A percentile compares a stretch with the other conserved stretches of the same genome.
Evolutionary conservation across 2,113 vertebrate genomes (phyloP).

Genomic region (Notothenia coriiceps): DNA sequence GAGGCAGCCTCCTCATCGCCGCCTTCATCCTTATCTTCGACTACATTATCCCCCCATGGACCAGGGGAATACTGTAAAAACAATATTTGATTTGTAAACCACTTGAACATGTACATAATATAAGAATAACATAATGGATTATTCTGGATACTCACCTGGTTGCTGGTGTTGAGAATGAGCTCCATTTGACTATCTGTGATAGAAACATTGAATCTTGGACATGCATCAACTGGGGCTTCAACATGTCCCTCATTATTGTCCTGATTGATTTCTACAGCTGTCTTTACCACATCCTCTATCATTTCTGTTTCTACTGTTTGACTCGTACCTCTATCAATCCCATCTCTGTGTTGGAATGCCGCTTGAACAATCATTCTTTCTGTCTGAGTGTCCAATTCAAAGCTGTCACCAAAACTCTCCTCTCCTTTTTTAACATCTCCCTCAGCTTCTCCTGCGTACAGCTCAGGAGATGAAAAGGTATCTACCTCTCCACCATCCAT

Average conservation of each 20-base stretch:
- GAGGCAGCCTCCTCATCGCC: slow-evolving; percentile 54
- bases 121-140: background rate
- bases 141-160: slow-evolving; percentile 76
- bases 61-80: slow-evolving; percentile 59
- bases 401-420: slow-evolving; percentile 92
- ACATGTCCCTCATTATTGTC: slow-evolving; percentile 18
- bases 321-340: background rate
- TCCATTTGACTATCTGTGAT: slow-evolving; percentile 93
- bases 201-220: slow-evolving; percentile 84
- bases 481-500: slow-evolving; percentile 49
- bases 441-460: slow-evolving; percentile 74
- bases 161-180: slow-evolving; percentile 89
- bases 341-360: background rate
- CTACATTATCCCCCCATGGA: slow-evolving; percentile 20
- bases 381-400: slow-evolving; percentile 93
- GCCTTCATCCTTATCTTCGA: slow-evolving; percentile 16
- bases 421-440: slow-evolving; percentile 52
- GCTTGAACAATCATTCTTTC: slow-evolving; percentile 90
- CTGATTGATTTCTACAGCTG: background rate
- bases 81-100: background rate
- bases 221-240: slow-evolving; percentile 6
- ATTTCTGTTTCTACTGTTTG: background rate
- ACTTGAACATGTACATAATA: background rate
- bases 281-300: background rate
- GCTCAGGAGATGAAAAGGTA: slow-evolving; percentile 78